Evolutionary conservation across 1,140 invertebrate genomes (phyloP).

Genomic region (Zophobas atratus): DNA sequence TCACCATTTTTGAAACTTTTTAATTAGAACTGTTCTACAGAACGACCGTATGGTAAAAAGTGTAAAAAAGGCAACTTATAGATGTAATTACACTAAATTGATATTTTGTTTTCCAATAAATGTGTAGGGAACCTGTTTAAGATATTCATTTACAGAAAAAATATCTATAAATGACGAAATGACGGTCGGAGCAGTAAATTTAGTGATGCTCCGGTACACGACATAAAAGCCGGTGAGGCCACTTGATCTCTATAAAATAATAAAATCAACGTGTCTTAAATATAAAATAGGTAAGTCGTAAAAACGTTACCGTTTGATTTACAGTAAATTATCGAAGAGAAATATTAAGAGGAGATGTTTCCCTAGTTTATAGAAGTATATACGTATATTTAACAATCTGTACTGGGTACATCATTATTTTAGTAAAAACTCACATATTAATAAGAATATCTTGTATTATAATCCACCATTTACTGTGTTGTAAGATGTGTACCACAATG

Average conservation of each 20-base stretch:
- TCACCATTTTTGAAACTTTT: too few species aligned
- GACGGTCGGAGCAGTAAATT: conserved; percentile 49
- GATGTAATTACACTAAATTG: not conserved
- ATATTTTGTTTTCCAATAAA: too few species aligned
- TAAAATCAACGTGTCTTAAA: conserved; percentile 57
- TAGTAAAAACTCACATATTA: too few species aligned
- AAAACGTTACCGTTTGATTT: conserved; percentile 55
- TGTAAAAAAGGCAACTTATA: too few species aligned
- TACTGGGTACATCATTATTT: too few species aligned
- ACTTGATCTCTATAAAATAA: conserved; percentile 58
- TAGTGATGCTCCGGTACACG: conserved; percentile 46
- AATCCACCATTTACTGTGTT: too few species aligned
- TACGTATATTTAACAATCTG: too few species aligned
- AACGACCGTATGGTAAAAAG: too few species aligned
- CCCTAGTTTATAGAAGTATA: too few species aligned
- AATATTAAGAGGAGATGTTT: not conserved
- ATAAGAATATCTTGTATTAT: too few species aligned
- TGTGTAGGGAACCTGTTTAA: too few species aligned
- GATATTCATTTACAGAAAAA: conserved; percentile 14
- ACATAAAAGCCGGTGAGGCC: conserved; percentile 53
- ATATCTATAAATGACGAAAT: conserved; percentile 26
- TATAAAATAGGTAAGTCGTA: conserved; percentile 56
- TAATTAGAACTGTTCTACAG: too few species aligned
- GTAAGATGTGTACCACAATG: not conserved
- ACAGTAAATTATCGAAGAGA: conserved; percentile 49